Percentiles rank a stretch among this genome's conserved stretches.
These are phyloP conservation scores for Triplophysa tibetana DNA, from an alignment of 2,113 vertebrate species.

Conservation along the genomic window DNA sequence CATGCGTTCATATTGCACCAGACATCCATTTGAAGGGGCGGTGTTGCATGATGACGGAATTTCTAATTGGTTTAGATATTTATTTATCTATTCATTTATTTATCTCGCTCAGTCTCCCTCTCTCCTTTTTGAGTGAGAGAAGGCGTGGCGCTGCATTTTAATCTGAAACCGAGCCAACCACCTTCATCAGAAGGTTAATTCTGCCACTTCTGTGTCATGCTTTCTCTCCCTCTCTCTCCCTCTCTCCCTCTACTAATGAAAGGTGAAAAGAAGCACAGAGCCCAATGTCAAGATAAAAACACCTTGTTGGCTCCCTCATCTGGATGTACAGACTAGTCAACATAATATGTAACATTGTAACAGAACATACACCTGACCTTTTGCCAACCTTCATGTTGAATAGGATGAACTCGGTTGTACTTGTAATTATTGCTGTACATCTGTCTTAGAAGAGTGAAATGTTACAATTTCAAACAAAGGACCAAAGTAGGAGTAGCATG, in stretches of 20 bases:
- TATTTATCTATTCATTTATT: slow-evolving; percentile 51
- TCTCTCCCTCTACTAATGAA: slow-evolving; percentile 22
- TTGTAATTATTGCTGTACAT: not conserved
- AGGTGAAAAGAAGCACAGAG: slow-evolving; percentile 33
- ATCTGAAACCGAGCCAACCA: slow-evolving; percentile 48
- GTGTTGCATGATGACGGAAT: slow-evolving; percentile 44
- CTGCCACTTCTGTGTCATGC: slow-evolving; percentile 46
- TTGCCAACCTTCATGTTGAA: not conserved
- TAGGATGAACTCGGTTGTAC: not conserved
- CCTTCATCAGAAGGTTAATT: slow-evolving; percentile 63
- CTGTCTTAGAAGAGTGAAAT: not conserved
- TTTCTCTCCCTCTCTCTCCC: not conserved
- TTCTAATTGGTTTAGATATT: slow-evolving; percentile 45
- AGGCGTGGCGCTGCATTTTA: slow-evolving; percentile 57
- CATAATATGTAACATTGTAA: slow-evolving; percentile 10
- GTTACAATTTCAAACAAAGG: not conserved
- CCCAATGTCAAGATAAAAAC: slow-evolving; percentile 41
- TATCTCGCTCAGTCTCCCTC: slow-evolving; percentile 32
- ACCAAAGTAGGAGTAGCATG: not conserved
- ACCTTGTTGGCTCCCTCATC: slow-evolving; percentile 38
- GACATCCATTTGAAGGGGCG: slow-evolving; percentile 33
- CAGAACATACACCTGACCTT: slow-evolving; percentile 28
- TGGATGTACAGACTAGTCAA: slow-evolving; percentile 27
- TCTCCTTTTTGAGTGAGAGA: slow-evolving; percentile 24
- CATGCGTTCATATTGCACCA: slow-evolving; percentile 43